Evolutionary conservation across 2,888 invertebrate genomes (phyloP).

Genomic region (Nephrocerus scutellatus): DNA sequence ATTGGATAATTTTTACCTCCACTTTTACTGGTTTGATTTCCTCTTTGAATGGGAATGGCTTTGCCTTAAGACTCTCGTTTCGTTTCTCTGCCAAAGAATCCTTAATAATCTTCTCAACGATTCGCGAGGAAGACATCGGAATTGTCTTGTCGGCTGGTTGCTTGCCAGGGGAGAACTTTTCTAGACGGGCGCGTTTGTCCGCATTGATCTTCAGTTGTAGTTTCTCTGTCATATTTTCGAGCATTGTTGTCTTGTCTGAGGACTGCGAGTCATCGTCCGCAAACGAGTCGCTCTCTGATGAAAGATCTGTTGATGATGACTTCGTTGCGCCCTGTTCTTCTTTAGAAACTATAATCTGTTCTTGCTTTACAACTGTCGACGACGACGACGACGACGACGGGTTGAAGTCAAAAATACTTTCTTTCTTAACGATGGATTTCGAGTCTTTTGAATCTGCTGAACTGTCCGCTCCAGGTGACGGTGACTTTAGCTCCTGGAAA

Average conservation of each 20-base stretch:
- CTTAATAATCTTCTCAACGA: constrained; percentile 38
- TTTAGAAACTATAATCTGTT: constrained; percentile 25
- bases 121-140: constrained; percentile 24
- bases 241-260: constrained; percentile 40
- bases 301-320: constrained; percentile 41
- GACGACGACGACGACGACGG: too few relatives aligned
- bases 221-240: constrained; percentile 37
- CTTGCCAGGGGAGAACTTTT: constrained; percentile 23
- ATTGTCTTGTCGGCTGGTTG: constrained; percentile 19
- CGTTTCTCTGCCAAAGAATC: constrained; percentile 34
- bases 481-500: constrained; percentile 56
- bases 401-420: constrained; percentile 20
- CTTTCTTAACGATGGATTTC: constrained; percentile 6
- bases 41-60: constrained; percentile 26
- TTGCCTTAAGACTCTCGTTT: constrained; percentile 32
- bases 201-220: constrained; percentile 35
- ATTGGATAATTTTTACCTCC: too few relatives aligned
- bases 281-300: constrained; percentile 44
- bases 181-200: constrained; percentile 30
- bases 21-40: too few relatives aligned
- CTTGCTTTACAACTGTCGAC: too few relatives aligned
- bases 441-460: constrained; percentile 9
- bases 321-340: constrained; percentile 28
- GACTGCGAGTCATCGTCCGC: constrained; percentile 47
- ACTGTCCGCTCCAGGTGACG: constrained; percentile 43